Base-by-base conservation (phyloP, 2,113 vertebrate genomes). In the Genyomyrus donnyi region DNA sequence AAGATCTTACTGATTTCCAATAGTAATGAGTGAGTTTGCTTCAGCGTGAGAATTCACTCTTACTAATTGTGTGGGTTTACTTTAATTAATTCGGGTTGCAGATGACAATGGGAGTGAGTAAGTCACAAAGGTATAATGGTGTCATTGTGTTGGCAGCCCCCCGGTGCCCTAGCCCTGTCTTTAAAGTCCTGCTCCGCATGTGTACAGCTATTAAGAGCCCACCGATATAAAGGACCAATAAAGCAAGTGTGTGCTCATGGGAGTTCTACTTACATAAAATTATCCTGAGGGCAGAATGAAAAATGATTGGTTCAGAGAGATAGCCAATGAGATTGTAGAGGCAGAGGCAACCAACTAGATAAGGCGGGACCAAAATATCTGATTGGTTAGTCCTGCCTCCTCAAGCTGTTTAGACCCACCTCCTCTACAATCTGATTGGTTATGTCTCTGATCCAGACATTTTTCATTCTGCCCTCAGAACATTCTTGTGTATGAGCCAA, bases 41-140 rank as follows among this genome's bases (percentile, higher is more conserved):
- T 89, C 45, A 89, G 49, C 17, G 66, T 27, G 66, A 35, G 66
- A 70, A 77, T 80, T 89, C 27, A 89, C 77, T 89, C 31, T 48
- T 49, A 13, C 45, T 77, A 80, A 89, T 35, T 50, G 49, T 80
- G 80, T 84, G 50, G 88, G 80, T 89, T 56, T 53, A 31, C 48
- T 53, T 83, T 84, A 89, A 89, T 89, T 84, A 56, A 31, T 49
- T 77, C 49, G 24, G 35, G 24, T 56, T 56, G 39, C 9, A 39
- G n/a, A 49, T 39, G 39, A 6, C 74, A 84, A 35, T 56, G 31
- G 88, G 3, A 56, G 48, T 53, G 70, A 53, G 48, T 84, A 89
- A 89, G 74, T n/a, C 31, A 19, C 46, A 83, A 50, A 83, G n/a
- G 31, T 17, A 56, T 11, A 46, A 5, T 42, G 31, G 48, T 27